Base-by-base conservation (phyloP, 1,140 invertebrate genomes). In the Hetaerina americana region DNA sequence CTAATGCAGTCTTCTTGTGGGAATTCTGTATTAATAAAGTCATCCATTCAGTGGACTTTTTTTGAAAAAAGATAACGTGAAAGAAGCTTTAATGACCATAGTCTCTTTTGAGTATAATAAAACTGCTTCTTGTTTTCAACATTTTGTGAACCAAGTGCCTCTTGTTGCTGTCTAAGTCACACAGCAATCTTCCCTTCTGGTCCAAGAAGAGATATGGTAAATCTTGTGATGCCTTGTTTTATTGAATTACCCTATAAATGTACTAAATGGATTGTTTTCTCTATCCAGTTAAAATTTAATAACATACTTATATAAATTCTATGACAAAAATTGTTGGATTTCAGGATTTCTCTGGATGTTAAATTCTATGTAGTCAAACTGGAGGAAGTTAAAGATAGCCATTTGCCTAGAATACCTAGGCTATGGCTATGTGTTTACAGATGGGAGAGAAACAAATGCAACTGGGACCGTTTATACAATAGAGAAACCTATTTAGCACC, bases 141-240 rank as follows among this genome's bases (percentile, higher is more conserved):
- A 28, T 26, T 69, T 25, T 27, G 68, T 69, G 26, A 69, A 69
- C 68, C 68, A 69, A 69, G 68, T 69, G 68, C 68, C 68, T 69
- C 26, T n/a, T n/a, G 15, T 28, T 27, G 68, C 68, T 69, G 68
- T 69, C 26, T 25, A 69, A 25, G 66, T 5, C 26, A 69, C 26
- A 69, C 68, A 69, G 68, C 26, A 69, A 27, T 26, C 68, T 69
- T 69, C 68, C 68, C 28, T 69, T 28, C 28, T 27, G 68, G 26
- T 69, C 68, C 26, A 69, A 28, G 68, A 69, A 69, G 68, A 69
- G 26, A n/a, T 66, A 24, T 69, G 26, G 26, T 27, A 69, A 27
- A 27, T 69, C 24, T 69, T 27, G 28, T 69, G 68, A 27, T 27
- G 26, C 28, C 28, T 27, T 69, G 26, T 69, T 69, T 69, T 28